Conservation (phyloP, 92 coral and sea anemone species). For the Palythoa grandis region DNA sequence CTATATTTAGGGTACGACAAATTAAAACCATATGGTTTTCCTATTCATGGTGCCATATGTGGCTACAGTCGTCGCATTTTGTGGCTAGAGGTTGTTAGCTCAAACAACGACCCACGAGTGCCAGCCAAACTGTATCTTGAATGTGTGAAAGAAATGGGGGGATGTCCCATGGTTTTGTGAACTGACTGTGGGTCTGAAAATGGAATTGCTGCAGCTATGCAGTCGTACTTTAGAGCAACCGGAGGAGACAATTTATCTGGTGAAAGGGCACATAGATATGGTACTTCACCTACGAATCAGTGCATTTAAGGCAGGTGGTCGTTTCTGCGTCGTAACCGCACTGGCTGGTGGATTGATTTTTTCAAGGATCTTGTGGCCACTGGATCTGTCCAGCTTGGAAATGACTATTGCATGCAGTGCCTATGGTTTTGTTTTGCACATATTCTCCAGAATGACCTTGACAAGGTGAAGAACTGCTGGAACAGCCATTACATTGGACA, state of each 20-base stretch:
- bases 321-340: slow-evolving; percentile 13
- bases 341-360: slow-evolving; percentile 14
- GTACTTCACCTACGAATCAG: slow-evolving; percentile 9
- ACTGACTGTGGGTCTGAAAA: neutral
- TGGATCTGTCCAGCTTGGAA: slow-evolving; percentile 16
- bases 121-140: neutral
- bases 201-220: too few species aligned
- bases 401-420: slow-evolving; percentile 20
- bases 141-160: neutral
- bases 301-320: slow-evolving; percentile 8
- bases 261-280: slow-evolving; percentile 15
- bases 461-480: slow-evolving; percentile 10
- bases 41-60: slow-evolving; percentile 4
- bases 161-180: neutral
- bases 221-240: neutral
- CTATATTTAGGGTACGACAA: too few species aligned
- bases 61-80: neutral
- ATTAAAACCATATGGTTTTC: slow-evolving; percentile 8
- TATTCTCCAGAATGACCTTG: slow-evolving; percentile 24
- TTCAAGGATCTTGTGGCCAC: slow-evolving; percentile 18
- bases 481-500: slow-evolving; percentile 8
- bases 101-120: neutral
- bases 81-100: neutral
- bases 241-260: neutral
- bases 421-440: slow-evolving; percentile 15